Conservation (phyloP, 2,113 vertebrate species). For the Hydrochoerus hydrochaeris region DNA sequence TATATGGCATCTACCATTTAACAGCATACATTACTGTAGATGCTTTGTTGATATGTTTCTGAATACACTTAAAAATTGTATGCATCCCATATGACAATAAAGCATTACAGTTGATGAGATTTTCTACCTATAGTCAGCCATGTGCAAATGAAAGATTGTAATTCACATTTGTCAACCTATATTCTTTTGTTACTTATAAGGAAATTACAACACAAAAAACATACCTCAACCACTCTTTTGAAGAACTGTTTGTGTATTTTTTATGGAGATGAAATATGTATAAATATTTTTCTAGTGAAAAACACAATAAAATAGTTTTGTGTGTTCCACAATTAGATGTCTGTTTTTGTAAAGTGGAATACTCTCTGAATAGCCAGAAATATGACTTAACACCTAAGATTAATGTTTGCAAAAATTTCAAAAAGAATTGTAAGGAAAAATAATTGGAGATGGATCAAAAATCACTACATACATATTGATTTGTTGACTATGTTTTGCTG, state of each 20-base stretch:
- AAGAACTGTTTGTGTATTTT: neutral
- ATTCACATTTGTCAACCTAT: neutral
- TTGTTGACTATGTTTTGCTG: neutral
- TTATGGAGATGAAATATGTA: conserved; percentile 4
- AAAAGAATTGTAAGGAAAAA: neutral
- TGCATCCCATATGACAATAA: conserved; percentile 36
- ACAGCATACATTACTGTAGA: neutral
- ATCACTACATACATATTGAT: neutral
- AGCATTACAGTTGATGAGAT: neutral
- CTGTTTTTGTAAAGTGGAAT: neutral
- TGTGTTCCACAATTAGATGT: conserved; percentile 15
- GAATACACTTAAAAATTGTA: conserved; percentile 7
- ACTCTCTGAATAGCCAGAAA: neutral
- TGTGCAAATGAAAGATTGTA: conserved; percentile 37
- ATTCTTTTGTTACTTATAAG: conserved; percentile 11
- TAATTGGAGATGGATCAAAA: neutral
- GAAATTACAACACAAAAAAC: neutral
- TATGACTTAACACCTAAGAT: neutral
- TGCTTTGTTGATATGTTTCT: conserved; percentile 14
- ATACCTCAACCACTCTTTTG: neutral
- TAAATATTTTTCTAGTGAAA: neutral
- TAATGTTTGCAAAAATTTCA: neutral
- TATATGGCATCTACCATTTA: neutral
- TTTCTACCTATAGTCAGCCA: conserved; percentile 45
- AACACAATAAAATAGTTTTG: neutral